Conservation (phyloP, 2,797 vertebrate genomes). For the Spinibarbus caldwelli region DNA sequence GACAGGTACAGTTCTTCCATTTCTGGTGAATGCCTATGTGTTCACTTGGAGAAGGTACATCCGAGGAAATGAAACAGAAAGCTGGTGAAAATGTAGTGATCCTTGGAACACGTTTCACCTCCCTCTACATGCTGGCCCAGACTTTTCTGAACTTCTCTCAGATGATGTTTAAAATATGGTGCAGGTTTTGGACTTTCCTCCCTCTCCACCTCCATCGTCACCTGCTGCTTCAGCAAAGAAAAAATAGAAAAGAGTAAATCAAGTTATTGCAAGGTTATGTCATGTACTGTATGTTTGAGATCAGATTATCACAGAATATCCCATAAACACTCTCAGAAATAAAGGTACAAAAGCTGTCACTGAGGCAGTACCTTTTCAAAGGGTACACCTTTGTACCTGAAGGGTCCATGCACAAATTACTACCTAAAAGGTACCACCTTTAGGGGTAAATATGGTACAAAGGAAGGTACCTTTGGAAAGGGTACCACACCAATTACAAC, state of each 20-base stretch:
- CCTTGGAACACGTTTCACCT: slow-evolving; percentile 36
- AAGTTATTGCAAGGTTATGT: not conserved
- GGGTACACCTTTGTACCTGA: too few species aligned
- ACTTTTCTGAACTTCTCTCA: slow-evolving; percentile 27
- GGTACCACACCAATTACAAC: too few species aligned
- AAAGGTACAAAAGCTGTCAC: too few species aligned
- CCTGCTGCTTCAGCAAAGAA: slow-evolving; percentile 19
- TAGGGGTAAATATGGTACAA: not conserved
- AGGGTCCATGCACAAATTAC: too few species aligned
- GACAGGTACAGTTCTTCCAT: slow-evolving; percentile 28
- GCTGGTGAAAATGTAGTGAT: slow-evolving; percentile 8
- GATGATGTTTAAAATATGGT: slow-evolving; percentile 82
- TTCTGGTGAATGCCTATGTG: slow-evolving; percentile 33
- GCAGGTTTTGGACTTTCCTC: slow-evolving; percentile 95
- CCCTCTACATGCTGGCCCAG: slow-evolving; percentile 15
- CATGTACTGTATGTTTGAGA: too few species aligned
- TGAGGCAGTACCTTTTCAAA: too few species aligned
- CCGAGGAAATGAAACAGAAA: slow-evolving; percentile 21
- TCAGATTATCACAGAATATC: not conserved
- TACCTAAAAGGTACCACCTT: too few species aligned
- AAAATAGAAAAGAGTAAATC: not conserved
- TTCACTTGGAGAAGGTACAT: slow-evolving; percentile 22
- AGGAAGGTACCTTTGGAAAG: too few species aligned
- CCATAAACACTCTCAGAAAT: too few species aligned
- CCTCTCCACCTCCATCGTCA: slow-evolving; percentile 66